Evolutionary conservation across 2,113 vertebrate genomes (phyloP).

Genomic region (Macrotis lagotis): DNA sequence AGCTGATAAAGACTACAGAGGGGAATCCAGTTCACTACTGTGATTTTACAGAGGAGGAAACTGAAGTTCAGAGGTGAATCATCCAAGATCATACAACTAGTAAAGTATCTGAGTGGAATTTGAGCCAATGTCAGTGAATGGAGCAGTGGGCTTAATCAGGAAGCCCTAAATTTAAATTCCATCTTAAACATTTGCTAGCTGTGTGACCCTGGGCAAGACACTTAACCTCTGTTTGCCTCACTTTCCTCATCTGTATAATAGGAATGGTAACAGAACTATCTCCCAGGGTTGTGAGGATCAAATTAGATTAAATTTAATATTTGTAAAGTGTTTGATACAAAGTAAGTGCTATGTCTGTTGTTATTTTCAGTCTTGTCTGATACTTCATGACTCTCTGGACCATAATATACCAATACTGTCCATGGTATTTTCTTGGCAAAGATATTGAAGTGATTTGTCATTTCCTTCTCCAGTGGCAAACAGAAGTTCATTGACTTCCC

Average conservation of each 20-base stretch:
- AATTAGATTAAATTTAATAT: background rate
- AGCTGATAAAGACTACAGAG: background rate
- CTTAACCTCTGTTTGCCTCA: background rate
- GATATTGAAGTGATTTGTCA: background rate
- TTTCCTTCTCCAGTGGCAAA: background rate
- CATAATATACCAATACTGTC: background rate
- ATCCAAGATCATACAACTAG: background rate
- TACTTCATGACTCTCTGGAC: background rate
- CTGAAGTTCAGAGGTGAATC: background rate
- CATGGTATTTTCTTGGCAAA: background rate
- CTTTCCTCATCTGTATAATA: background rate
- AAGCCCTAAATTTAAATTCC: background rate
- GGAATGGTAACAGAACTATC: background rate
- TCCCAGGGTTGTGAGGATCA: background rate
- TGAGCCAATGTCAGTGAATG: background rate
- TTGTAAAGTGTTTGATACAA: background rate
- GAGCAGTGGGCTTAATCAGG: background rate
- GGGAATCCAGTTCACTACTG: background rate
- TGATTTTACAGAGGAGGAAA: background rate
- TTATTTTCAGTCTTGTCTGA: background rate
- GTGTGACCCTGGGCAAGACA: background rate
- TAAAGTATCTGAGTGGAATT: background rate
- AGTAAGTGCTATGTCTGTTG: background rate
- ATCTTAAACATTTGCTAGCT: background rate
- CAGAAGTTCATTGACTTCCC: background rate